Evolutionary conservation across 1,140 invertebrate species (phyloP).

Genomic region (Bombus huntii): DNA sequence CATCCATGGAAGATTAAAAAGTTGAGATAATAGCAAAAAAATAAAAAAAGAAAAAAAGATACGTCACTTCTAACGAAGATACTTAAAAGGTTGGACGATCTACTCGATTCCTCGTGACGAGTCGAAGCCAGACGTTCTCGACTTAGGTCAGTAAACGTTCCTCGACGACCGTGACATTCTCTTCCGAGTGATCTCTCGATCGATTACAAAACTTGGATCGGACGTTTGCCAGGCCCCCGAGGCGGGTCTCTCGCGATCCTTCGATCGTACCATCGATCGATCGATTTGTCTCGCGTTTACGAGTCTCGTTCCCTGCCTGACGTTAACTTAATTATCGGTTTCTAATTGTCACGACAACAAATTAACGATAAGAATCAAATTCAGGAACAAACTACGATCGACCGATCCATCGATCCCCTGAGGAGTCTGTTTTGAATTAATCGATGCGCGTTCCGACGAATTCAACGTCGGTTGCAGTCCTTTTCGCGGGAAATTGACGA

Average conservation of each 20-base stretch:
- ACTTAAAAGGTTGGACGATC: background rate
- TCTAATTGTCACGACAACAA: constrained; percentile 20
- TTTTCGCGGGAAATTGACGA: background rate
- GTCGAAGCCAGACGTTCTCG: constrained; percentile 47
- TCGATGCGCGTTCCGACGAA: background rate
- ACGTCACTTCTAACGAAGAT: background rate
- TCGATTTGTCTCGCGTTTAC: constrained; percentile 31
- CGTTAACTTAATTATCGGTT: constrained; percentile 39
- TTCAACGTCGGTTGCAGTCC: background rate
- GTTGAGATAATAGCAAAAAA: too few relatives aligned
- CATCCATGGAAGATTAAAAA: background rate
- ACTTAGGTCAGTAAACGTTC: constrained; percentile 68
- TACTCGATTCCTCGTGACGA: constrained; percentile 31
- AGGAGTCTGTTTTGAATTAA: background rate
- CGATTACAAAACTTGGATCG: constrained; percentile 59
- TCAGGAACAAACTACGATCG: too few relatives aligned
- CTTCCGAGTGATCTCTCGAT: constrained; percentile 55
- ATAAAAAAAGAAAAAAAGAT: too few relatives aligned
- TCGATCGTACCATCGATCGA: constrained; percentile 38
- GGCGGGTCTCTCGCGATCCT: constrained; percentile 39
- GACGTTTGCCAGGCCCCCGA: constrained; percentile 19
- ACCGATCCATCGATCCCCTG: background rate
- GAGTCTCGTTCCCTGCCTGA: background rate
- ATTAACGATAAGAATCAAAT: background rate
- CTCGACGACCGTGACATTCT: constrained; percentile 67